Evolutionary conservation across 2,113 vertebrate species (phyloP).

Genomic region (Oxygymnocypris stewartii): DNA sequence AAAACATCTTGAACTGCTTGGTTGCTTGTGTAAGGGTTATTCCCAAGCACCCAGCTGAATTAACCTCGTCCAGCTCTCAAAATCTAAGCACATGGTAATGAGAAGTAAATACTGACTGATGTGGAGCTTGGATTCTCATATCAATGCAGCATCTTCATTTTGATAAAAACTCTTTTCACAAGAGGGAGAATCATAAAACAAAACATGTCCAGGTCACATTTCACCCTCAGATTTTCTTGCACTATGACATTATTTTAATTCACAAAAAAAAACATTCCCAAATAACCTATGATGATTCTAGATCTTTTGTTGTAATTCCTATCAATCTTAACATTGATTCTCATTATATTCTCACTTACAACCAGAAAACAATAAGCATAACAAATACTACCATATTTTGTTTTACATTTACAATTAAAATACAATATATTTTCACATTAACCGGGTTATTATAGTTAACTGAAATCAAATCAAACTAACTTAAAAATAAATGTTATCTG

Average conservation of each 20-base stretch:
- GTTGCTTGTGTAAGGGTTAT: slow-evolving; percentile 25
- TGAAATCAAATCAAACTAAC: too few species aligned
- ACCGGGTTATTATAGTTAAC: not conserved
- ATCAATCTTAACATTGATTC: not conserved
- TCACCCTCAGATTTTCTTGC: not conserved
- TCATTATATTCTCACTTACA: not conserved
- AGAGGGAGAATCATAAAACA: not conserved
- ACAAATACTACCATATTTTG: not conserved
- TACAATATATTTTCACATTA: not conserved
- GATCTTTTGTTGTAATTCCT: not conserved
- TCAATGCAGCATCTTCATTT: not conserved
- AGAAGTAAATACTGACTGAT: slow-evolving; percentile 33
- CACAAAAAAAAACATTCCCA: not conserved
- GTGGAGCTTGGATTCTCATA: not conserved
- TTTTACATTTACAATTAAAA: not conserved
- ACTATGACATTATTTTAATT: not conserved
- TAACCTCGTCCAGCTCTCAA: not conserved
- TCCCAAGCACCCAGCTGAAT: slow-evolving; percentile 10
- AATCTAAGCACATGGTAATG: slow-evolving; percentile 14
- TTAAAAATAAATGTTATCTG: too few species aligned
- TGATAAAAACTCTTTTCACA: not conserved
- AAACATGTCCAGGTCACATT: not conserved
- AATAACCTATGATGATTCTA: not conserved
- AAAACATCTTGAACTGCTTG: slow-evolving; percentile 14
- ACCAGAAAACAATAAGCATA: not conserved